phyloP scores from a whole-genome alignment of 2,888 invertebrate genomes.

The Caenorhabditis uteleia region DNA sequence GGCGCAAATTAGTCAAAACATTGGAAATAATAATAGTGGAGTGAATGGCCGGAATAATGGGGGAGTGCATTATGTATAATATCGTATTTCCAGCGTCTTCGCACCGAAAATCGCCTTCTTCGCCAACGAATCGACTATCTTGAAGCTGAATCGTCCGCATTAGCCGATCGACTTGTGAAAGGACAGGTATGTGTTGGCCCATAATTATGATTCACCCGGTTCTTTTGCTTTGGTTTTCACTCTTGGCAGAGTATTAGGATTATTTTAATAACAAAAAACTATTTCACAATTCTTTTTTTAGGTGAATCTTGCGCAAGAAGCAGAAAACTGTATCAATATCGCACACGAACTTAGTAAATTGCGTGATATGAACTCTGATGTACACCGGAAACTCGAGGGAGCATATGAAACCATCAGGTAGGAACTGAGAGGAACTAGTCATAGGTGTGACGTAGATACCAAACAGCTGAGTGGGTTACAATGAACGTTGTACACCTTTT shows the following conservation, averaged over 20 bases:
- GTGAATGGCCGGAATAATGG: no score
- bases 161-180: slow-evolving; percentile 82
- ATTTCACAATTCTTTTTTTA: slow-evolving; percentile 15
- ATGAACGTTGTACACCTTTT: not conserved
- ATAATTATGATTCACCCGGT: no score
- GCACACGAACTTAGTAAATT: slow-evolving; percentile 85
- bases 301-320: slow-evolving; percentile 72
- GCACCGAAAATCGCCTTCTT: slow-evolving; percentile 94
- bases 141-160: slow-evolving; percentile 85
- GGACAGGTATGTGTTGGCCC: slow-evolving; percentile 63
- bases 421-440: not conserved
- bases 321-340: slow-evolving; percentile 73
- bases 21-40: no score
- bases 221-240: slow-evolving; percentile 2
- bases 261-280: slow-evolving; percentile 12
- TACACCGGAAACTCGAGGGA: slow-evolving; percentile 85
- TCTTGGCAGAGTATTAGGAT: not conserved
- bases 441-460: no score
- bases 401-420: slow-evolving; percentile 83
- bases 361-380: slow-evolving; percentile 85
- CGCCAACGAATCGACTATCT: slow-evolving; percentile 91
- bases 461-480: not conserved
- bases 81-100: slow-evolving; percentile 72
- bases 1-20: no score
- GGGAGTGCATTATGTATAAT: no score